phyloP scores from a whole-genome alignment of 2,888 invertebrate species.

The Malacosoma neustria region DNA sequence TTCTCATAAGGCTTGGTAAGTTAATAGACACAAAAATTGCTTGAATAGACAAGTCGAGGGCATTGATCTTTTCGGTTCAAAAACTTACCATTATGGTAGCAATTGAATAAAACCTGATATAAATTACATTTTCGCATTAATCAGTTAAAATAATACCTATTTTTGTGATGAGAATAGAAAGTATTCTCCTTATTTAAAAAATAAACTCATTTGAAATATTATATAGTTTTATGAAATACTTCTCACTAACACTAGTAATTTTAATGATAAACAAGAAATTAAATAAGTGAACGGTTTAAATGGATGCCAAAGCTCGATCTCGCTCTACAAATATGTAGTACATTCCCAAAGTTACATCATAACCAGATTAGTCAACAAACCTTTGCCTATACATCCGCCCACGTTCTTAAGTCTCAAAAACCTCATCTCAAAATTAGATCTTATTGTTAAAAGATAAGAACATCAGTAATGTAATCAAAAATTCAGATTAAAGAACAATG shows the following conservation, averaged over 20 bases:
- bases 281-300: no score
- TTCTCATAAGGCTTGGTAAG: neutral
- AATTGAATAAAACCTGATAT: no score
- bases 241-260: no score
- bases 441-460: neutral
- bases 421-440: neutral
- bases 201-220: no score
- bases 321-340: neutral
- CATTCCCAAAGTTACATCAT: constrained; percentile 46
- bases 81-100: no score
- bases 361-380: constrained; percentile 65
- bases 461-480: neutral
- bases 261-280: no score
- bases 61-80: neutral
- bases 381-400: constrained; percentile 55
- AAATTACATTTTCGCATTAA: no score
- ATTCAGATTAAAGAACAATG: neutral
- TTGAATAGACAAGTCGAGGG: neutral
- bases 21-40: neutral
- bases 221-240: no score
- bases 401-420: constrained; percentile 19
- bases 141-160: no score
- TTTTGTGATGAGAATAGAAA: no score
- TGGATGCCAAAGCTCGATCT: neutral
- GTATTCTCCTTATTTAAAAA: no score